Evolutionary conservation across 1,140 invertebrate species (phyloP).

Genomic region (Trialeurodes vaporariorum): DNA sequence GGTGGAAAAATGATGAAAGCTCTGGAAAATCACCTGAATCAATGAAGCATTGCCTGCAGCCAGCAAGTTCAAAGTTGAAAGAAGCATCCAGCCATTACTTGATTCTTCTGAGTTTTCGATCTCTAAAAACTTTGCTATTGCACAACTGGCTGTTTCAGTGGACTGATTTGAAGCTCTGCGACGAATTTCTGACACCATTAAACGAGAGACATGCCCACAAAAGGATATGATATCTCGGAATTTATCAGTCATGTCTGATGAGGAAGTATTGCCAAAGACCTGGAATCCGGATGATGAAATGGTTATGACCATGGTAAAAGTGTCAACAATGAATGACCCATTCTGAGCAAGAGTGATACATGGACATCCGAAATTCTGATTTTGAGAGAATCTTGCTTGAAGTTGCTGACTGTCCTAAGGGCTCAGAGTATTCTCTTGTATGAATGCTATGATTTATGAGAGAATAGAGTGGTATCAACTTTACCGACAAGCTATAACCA

Average conservation of each 20-base stretch:
- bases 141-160: constrained; percentile 87
- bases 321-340: constrained; percentile 2
- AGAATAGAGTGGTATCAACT: no score
- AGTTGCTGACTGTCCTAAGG: no score
- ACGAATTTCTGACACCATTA: constrained; percentile 92
- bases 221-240: constrained; percentile 88
- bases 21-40: constrained; percentile 48
- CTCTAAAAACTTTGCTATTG: constrained; percentile 91
- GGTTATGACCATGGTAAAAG: no score
- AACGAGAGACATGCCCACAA: constrained; percentile 83
- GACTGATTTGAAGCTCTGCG: constrained; percentile 88
- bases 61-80: constrained; percentile 81
- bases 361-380: neutral
- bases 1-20: no score
- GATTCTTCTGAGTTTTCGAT: constrained; percentile 84
- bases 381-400: no score
- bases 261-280: constrained; percentile 83
- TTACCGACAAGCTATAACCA: no score
- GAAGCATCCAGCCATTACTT: constrained; percentile 92
- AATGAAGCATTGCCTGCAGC: constrained; percentile 68
- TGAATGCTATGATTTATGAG: no score
- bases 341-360: neutral
- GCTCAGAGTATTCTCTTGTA: no score
- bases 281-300: no score
- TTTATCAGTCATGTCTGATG: constrained; percentile 87